Evolutionary conservation across 1,140 invertebrate species (phyloP), one percentile per base, ranked within the genome.

Genomic region (Littorina saxatilis): DNA sequence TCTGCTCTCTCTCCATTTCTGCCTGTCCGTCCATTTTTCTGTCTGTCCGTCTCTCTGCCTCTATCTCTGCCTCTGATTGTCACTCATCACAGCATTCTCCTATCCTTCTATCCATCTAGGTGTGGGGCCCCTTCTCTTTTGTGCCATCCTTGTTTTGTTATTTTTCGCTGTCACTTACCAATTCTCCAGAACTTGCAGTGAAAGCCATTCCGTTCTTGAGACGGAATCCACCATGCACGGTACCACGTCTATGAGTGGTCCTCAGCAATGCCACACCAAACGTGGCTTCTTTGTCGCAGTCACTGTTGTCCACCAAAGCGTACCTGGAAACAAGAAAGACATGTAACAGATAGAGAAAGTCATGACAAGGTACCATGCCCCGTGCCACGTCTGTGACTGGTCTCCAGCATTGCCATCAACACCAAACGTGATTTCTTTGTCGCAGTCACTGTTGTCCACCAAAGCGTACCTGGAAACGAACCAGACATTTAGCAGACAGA

Each of bases 391-490:
- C 47, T 79, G 11, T 37, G 50, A 13, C 74, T 52, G 23, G 66
- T 76, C 20, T 35, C 39, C 2, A 74, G 55, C 63, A 83, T 47
- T 23, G 84, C 84, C 37, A 83, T 72, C 9, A 47, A n/a, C 73
- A 4, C 84, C 84, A 72, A 83, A 85, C 17, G 84, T 85, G 15
- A 82, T 82, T 29, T 82, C 81, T 66, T 83, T 83, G 47, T 83
- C 82, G 61, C 84, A 85, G 79, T 85, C 84, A 50, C 82, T 85
- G 78, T 83, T 83, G 72, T 85, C 82, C 5, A 85, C 72, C 15
- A 83, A 50, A 1, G 84, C 82, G 66, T 81, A 81, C 27, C 68
- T 55, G 35, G 5, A 5, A 9, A 73, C 52, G n/a, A 0, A 47
- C 5, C 43, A 47, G n/a, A n/a, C n/a, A n/a, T n/a, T n/a, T n/a